Percentiles rank a stretch among this genome's conserved stretches.
phyloP scores from a whole-genome alignment of 2,113 vertebrate genomes.

The Aphyosemion australe region DNA sequence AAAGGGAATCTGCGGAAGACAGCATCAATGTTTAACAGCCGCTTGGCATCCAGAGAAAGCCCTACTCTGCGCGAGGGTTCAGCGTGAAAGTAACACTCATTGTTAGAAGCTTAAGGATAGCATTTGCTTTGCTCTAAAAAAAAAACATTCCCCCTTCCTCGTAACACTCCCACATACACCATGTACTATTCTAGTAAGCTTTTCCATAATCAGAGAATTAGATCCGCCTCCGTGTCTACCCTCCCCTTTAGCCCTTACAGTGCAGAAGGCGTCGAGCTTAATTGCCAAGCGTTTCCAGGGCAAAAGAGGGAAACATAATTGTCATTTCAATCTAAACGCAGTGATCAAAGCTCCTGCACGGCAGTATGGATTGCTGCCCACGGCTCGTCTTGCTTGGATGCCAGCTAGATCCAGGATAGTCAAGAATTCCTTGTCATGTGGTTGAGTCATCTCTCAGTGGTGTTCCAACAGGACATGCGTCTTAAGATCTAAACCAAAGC shows the following conservation, averaged over 20 bases:
- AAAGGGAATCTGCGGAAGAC: slow-evolving; percentile 55
- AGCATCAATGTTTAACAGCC: slow-evolving; percentile 72
- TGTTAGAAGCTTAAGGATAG: slow-evolving; percentile 73
- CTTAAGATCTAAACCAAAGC: slow-evolving; percentile 18
- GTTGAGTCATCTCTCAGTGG: slow-evolving; percentile 28
- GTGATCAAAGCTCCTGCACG: slow-evolving; percentile 76
- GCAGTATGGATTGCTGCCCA: slow-evolving; percentile 64
- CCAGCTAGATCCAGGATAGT: slow-evolving; percentile 52
- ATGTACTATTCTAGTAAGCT: slow-evolving; percentile 51
- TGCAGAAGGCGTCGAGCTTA: slow-evolving; percentile 62
- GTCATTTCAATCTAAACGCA: slow-evolving; percentile 72
- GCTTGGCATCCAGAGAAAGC: slow-evolving; percentile 58
- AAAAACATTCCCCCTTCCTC: slow-evolving; percentile 48
- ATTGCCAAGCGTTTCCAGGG: slow-evolving; percentile 71
- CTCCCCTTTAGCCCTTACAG: slow-evolving; percentile 56
- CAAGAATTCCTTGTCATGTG: slow-evolving; percentile 25
- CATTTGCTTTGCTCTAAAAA: slow-evolving; percentile 52
- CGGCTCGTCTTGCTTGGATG: slow-evolving; percentile 56
- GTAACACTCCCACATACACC: slow-evolving; percentile 60
- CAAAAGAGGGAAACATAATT: slow-evolving; percentile 73
- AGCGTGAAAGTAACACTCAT: slow-evolving; percentile 60
- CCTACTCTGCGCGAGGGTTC: slow-evolving; percentile 47
- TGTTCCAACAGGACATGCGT: slow-evolving; percentile 1
- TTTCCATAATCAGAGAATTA: slow-evolving; percentile 68
- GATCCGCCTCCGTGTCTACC: slow-evolving; percentile 55